Evolutionary conservation across 2,797 vertebrate species (phyloP).

Genomic region (Rhinatrema bivittatum): DNA sequence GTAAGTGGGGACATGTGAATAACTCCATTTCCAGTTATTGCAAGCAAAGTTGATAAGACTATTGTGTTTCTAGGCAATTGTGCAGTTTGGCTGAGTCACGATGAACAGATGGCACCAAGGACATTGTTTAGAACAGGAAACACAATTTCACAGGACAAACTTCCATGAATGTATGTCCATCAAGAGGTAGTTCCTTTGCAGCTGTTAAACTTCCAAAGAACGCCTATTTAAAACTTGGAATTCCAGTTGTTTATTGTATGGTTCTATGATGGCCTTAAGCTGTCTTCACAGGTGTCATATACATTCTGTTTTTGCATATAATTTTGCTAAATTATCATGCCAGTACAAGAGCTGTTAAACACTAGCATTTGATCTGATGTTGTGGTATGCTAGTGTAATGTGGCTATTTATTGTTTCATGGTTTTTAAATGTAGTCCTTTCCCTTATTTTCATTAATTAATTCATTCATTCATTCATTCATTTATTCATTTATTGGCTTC

Average conservation of each 20-base stretch:
- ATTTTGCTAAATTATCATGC: too few species aligned
- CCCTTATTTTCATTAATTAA: too few species aligned
- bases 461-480: too few species aligned
- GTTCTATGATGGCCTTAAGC: too few species aligned
- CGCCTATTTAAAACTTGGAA: conserved; percentile 24
- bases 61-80: conserved; percentile 49
- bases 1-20: conserved; percentile 46
- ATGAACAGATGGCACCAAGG: conserved; percentile 22
- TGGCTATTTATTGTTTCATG: too few species aligned
- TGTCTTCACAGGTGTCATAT: too few species aligned
- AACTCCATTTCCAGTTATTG: conserved; percentile 74
- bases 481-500: too few species aligned
- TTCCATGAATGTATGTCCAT: conserved; percentile 27
- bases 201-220: conserved; percentile 34
- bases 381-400: too few species aligned
- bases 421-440: too few species aligned
- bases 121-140: conserved; percentile 53
- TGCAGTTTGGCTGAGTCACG: conserved; percentile 33
- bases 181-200: conserved; percentile 46
- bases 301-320: too few species aligned
- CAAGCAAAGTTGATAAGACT: conserved; percentile 64
- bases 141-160: conserved; percentile 29
- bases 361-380: too few species aligned
- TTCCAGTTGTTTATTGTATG: neutral
- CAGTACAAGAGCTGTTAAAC: too few species aligned